Evolutionary conservation across 2,888 invertebrate genomes (phyloP).

Genomic region (Lycia hirtaria): DNA sequence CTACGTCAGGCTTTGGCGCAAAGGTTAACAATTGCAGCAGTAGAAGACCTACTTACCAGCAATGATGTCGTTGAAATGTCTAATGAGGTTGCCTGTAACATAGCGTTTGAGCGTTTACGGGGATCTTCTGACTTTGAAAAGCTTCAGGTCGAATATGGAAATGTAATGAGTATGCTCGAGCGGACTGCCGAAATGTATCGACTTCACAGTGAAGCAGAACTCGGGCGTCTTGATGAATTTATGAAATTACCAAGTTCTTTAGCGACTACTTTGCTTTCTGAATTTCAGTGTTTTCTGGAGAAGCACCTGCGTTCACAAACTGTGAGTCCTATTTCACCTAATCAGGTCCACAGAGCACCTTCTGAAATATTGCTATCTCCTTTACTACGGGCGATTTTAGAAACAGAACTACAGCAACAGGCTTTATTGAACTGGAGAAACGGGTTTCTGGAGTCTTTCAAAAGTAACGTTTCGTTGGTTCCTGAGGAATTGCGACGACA

Average conservation of each 20-base stretch:
- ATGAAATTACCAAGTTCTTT: conserved; percentile 58
- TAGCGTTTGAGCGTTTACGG: conserved; percentile 65
- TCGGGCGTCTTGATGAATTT: conserved; percentile 64
- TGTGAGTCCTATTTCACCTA: conserved; percentile 26
- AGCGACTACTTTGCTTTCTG: conserved; percentile 62
- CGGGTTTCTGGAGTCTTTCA: conserved; percentile 72
- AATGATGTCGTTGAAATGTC: conserved; percentile 64
- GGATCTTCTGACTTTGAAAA: conserved; percentile 62
- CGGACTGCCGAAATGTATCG: conserved; percentile 57
- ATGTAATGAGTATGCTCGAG: conserved; percentile 53
- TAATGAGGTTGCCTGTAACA: conserved; percentile 64
- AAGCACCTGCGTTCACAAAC: conserved; percentile 55
- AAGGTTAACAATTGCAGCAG: conserved; percentile 67
- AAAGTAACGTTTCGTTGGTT: conserved; percentile 55
- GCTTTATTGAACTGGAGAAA: conserved; percentile 68
- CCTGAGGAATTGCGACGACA: conserved; percentile 62
- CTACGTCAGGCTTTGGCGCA: conserved; percentile 66
- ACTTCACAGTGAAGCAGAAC: conserved; percentile 62
- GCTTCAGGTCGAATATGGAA: conserved; percentile 55
- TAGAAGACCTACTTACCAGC: conserved; percentile 69
- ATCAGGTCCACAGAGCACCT: conserved; percentile 29
- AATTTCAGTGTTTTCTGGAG: conserved; percentile 66
- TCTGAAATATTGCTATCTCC: conserved; percentile 36
- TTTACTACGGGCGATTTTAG: conserved; percentile 59
- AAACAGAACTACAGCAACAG: conserved; percentile 64